Evolutionary conservation across 30 jellyfish, hydroid and myxozoan species (phyloP).

Genomic region (Aurelia coerulea): DNA sequence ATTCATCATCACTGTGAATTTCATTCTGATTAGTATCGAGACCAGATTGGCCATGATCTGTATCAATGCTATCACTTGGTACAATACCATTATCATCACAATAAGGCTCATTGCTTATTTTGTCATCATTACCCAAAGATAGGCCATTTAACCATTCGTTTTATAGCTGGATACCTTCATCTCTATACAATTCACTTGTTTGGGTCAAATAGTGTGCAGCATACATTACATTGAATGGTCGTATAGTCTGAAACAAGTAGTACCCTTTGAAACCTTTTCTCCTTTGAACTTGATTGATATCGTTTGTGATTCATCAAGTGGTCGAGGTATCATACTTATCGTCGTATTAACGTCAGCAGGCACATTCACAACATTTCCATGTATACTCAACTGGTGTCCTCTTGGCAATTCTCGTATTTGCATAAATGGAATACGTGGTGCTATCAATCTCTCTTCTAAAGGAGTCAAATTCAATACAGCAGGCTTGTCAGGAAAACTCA

Average conservation of each 20-base stretch:
- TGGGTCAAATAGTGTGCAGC: too few species aligned
- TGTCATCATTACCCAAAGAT: too few species aligned
- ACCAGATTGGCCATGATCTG: background rate
- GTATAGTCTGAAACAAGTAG: too few species aligned
- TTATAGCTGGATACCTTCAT: too few species aligned
- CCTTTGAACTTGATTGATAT: too few species aligned
- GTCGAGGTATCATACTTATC: too few species aligned
- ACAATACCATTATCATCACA: background rate
- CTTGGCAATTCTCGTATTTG: slow-evolving; percentile 56
- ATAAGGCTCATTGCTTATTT: too few species aligned
- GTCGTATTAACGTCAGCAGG: too few species aligned
- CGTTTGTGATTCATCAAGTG: too few species aligned
- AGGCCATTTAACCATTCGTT: background rate
- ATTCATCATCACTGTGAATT: slow-evolving; percentile 14
- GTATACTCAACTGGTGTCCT: slow-evolving; percentile 47
- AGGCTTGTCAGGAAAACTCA: slow-evolving; percentile 37
- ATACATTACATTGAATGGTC: too few species aligned
- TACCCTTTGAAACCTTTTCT: too few species aligned
- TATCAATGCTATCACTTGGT: background rate
- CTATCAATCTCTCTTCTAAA: slow-evolving; percentile 40
- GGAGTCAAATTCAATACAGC: background rate
- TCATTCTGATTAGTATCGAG: background rate
- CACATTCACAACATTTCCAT: slow-evolving; percentile 62
- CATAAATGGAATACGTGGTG: slow-evolving; percentile 58
- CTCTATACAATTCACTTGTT: too few species aligned